Base-by-base conservation (phyloP, 2,888 invertebrate species). In the Oxytorus armatus region DNA sequence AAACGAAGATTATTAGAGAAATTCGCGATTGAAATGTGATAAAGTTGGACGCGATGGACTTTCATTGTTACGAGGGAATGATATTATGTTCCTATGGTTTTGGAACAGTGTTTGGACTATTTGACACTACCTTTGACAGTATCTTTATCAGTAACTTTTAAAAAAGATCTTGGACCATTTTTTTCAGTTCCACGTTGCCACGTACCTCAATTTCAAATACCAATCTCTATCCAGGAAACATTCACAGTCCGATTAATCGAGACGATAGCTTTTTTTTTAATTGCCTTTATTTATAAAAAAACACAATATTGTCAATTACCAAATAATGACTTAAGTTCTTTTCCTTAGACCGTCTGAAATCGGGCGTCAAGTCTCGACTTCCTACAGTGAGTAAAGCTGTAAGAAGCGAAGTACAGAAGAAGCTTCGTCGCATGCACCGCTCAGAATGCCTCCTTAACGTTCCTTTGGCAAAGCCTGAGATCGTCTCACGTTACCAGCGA, bases 361-460 rank as follows among this genome's bases (percentile, higher is more conserved):
- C 36, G 10, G 5, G 8, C 10, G 10, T 36, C 36, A 36, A 36
- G 36, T 3, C 36, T 10, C 36, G 3, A 11, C 65, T 65, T 70
- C 11, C 10, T 29, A 1, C 3, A 29, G 11, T 70, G 69, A 21
- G 33, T 21, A n/a, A 57, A 18, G 29, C 14, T 69, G 57, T 69
- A 69, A n/a, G 21, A 16, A 55, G n/a, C 44, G 0, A 29, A 33
- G n/a, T 33, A 11, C 11, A 16, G 14, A 44, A 83, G 85, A 85
- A 81, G 79, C 77, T 73, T 83, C 59, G 65, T 51, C 57, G 79
- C 83, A 83, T 55, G 76, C 79, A 75, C 51, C 75, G 77, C 77
- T 66, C 72, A 79, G 81, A 81, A 83, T 85, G 80, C 75, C 83
- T 82, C 83, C n/a, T n/a, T n/a, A n/a, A n/a, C n/a, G n/a, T n/a